These are phyloP conservation scores for Hemiscyllium ocellatum DNA, from an alignment of 2,113 vertebrate species.

Conservation along the genomic window DNA sequence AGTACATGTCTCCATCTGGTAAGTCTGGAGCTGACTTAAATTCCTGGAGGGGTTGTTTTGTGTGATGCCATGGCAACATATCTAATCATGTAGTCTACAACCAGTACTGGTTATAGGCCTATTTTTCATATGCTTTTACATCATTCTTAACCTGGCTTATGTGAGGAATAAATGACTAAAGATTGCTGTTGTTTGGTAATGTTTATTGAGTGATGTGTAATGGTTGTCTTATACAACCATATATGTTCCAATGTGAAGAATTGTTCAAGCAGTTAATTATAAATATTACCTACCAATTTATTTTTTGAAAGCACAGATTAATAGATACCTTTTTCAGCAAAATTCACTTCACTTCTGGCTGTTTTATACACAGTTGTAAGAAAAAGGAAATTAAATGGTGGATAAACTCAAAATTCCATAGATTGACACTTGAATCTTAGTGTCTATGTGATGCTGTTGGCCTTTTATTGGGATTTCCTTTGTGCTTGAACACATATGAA, in stretches of 20 bases:
- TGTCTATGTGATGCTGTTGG: slow-evolving; percentile 21
- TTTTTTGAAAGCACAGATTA: background rate
- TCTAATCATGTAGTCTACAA: slow-evolving; percentile 48
- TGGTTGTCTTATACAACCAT: background rate
- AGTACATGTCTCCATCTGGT: slow-evolving; percentile 87
- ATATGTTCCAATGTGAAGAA: background rate
- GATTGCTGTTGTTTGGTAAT: background rate
- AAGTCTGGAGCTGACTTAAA: slow-evolving; percentile 58
- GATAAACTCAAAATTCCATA: too few relatives aligned
- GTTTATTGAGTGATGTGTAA: background rate
- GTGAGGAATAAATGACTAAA: slow-evolving; percentile 20
- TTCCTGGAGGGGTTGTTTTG: slow-evolving; percentile 45
- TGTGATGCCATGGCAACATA: slow-evolving; percentile 61
- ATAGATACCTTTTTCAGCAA: background rate
- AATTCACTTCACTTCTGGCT: background rate
- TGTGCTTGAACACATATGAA: slow-evolving; percentile 36
- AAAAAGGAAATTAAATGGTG: background rate
- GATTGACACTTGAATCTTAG: slow-evolving; percentile 29
- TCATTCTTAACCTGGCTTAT: background rate
- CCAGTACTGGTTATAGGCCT: slow-evolving; percentile 39
- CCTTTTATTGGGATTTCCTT: slow-evolving; percentile 24
- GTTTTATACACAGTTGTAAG: background rate
- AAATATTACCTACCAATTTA: background rate
- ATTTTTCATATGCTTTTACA: background rate
- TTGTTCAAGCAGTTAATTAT: background rate